Base-by-base conservation (phyloP, 1,140 invertebrate genomes). In the Lutraria rhynchaena region DNA sequence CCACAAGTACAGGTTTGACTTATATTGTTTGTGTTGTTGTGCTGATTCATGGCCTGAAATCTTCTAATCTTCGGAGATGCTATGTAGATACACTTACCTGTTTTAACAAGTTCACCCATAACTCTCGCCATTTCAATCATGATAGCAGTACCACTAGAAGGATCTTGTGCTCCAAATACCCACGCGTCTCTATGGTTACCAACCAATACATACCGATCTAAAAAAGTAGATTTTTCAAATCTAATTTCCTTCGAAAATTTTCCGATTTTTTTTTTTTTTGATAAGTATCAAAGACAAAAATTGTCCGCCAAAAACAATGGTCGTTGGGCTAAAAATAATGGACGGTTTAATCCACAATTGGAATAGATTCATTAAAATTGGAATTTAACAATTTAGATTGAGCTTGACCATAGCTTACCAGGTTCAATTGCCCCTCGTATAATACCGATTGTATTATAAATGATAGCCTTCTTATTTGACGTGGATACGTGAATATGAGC, bases 171-270 rank as follows among this genome's bases (percentile, higher is more conserved):
- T 5, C 94, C 94, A 81, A 93, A 94, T 19, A 93, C 93, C 94
- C 94, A 95, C 13, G 94, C 93, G 86, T 95, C 94, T 78, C 94
- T 89, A 87, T 95, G 94, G 85, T 94, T 94, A 24, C 94, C 94
- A 19, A 95, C 78, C 27, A 95, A 88, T 24, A 95, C 92, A 85
- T 94, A 95, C 1, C 93, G 84, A 87, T 95, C 93, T 91, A 61
- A 41, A 55, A 55, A 51, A 61, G 31, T n/a, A n/a, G n/a, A n/a
- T n/a, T n/a, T n/a, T n/a, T n/a, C 27, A 46, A 17, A 17, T 13
- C n/a, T n/a, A n/a, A n/a, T n/a, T n/a, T n/a, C n/a, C n/a, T n/a
- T n/a, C n/a, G n/a, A n/a, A n/a, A n/a, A n/a, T n/a, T n/a, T n/a
- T n/a, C n/a, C n/a, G n/a, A n/a, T n/a, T n/a, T n/a, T n/a, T n/a